Base-by-base conservation (phyloP, 2,113 vertebrate genomes). In the Pseudopodoces humilis region DNA sequence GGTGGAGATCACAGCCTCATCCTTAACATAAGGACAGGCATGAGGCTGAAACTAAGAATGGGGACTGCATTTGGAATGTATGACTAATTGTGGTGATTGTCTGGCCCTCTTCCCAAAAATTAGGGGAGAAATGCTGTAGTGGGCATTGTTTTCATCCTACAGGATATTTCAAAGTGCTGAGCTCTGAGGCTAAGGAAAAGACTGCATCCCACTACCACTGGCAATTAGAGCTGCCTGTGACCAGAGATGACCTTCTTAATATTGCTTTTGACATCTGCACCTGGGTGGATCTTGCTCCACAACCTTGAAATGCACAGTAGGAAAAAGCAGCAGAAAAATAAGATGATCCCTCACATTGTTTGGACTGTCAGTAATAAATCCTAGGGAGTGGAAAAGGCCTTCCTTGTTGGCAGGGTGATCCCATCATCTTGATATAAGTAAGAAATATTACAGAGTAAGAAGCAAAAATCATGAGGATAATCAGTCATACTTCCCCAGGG, bases 71-170 rank as follows among this genome's bases (percentile, higher is more conserved):
- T 80, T 88, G 92, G 56, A 83, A 84, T 5, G 3, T 50, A 7
- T 63, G 49, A 93, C 68, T 91, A 62, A 86, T 75, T 81, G 70
- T 69, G 79, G 49, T 37, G 88, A 35, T 89, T 82, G 46, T 47
- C 77, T 95, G 92, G 64, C 91, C 33, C 27, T 91, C 37, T 92
- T 91, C 81, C 92, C 83, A 60, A 89, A 80, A 92, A 68, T 76
- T 41, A 56, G 60, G 60, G 67, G 52, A 76, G 47, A 86, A 84
- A 37, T 62, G 65, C 30, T 91, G 44, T 11, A 79, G 64, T 3
- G 30, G 72, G 52, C 81, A 75, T 64, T 92, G 77, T 82, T 71
- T 88, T 43, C 58, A 65, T 62, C 83, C 52, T 71, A 19, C 86
- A 94, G 83, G 83, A 64, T 82, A 58, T 79, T 84, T 41, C 86